These are phyloP conservation scores for Esox niger DNA, from an alignment of 2,113 vertebrate genomes.

Conservation along the genomic window DNA sequence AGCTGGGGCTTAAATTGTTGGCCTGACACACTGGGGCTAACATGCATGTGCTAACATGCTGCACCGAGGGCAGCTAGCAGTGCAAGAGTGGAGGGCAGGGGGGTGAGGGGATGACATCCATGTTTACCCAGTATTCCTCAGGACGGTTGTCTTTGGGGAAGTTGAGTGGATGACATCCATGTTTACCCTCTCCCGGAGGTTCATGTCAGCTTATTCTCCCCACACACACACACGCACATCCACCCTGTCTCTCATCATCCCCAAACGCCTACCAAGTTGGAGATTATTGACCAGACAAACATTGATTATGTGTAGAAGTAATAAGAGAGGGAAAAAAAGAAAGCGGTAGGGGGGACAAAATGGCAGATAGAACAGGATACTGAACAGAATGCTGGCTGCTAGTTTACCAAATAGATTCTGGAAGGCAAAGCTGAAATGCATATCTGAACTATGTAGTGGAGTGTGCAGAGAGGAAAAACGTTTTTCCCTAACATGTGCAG, in stretches of 20 bases:
- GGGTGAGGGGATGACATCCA: conserved; percentile 73
- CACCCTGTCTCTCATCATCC: conserved; percentile 5
- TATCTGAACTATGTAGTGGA: neutral
- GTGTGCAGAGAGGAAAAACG: conserved; percentile 36
- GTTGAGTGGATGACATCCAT: conserved; percentile 71
- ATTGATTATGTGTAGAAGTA: conserved; percentile 13
- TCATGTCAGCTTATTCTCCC: too few species aligned
- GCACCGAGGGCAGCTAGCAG: too few species aligned
- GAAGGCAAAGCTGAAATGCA: neutral
- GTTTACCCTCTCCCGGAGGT: too few species aligned
- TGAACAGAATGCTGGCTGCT: neutral
- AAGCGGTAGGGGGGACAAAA: conserved; percentile 6
- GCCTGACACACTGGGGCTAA: too few species aligned
- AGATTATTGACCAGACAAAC: conserved; percentile 26
- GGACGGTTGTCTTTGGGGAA: conserved; percentile 38
- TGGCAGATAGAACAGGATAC: neutral
- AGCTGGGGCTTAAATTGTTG: too few species aligned
- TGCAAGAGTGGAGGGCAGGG: too few species aligned
- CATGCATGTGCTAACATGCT: too few species aligned
- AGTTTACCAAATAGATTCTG: neutral
- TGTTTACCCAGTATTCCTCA: conserved; percentile 68
- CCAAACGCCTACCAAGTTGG: conserved; percentile 24
- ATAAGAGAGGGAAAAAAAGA: neutral
- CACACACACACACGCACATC: neutral
- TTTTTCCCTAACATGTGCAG: conserved; percentile 61